phyloP scores from a whole-genome alignment of 2,888 invertebrate species.

The Erebia ligea region DNA sequence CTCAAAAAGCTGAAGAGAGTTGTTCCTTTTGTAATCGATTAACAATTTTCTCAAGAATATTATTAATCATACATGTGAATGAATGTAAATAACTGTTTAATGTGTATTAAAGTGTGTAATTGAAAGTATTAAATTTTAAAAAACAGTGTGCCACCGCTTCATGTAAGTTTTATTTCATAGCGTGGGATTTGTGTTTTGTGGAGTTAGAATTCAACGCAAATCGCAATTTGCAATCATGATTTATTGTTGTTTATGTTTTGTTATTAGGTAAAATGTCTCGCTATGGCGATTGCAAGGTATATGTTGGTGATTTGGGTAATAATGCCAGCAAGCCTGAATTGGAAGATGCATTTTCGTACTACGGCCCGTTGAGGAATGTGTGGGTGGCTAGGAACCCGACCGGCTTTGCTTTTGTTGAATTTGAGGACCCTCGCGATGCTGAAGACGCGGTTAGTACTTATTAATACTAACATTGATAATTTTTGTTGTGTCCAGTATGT shows the following conservation, averaged over 20 bases:
- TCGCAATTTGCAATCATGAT: not conserved
- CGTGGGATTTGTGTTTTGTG: conserved; percentile 13
- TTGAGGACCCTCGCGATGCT: conserved; percentile 95
- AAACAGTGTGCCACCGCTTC: not conserved
- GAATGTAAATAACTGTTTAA: not conserved
- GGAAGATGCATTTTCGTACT: conserved; percentile 96
- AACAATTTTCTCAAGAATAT: not conserved
- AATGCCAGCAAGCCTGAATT: conserved; percentile 96
- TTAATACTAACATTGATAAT: not conserved
- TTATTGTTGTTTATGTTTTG: conserved; percentile 28
- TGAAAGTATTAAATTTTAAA: not conserved
- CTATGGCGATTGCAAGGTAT: conserved; percentile 96
- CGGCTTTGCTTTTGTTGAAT: conserved; percentile 97
- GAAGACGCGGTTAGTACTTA: conserved; percentile 91
- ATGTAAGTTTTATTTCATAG: conserved; percentile 10
- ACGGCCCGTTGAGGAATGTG: conserved; percentile 95
- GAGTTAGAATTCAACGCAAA: not conserved
- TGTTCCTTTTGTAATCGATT: not conserved
- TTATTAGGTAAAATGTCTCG: conserved; percentile 85
- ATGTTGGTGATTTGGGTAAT: conserved; percentile 97
- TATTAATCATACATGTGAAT: not conserved
- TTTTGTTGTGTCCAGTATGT: not conserved
- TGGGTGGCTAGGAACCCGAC: conserved; percentile 99
- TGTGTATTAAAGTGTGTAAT: not conserved
- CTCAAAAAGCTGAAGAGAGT: not conserved